phyloP scores from a whole-genome alignment of 2,797 vertebrate species.

The Lagorchestes hirsutus region DNA sequence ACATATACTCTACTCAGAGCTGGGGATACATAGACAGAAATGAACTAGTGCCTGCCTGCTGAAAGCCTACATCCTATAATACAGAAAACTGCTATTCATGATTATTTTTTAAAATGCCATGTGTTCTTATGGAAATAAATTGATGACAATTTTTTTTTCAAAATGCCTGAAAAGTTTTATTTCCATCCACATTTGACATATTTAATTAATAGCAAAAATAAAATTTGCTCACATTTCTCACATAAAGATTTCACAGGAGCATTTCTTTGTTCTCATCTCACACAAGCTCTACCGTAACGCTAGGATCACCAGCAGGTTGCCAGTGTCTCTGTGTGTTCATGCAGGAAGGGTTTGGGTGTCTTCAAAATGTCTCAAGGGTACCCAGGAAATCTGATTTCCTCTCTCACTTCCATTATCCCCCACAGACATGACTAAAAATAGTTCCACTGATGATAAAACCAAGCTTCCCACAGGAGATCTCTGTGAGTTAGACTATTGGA shows the following conservation, averaged over 20 bases:
- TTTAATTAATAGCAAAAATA: constrained; percentile 63
- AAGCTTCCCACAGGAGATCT: background rate
- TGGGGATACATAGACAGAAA: background rate
- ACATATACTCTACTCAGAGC: background rate
- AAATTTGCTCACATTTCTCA: constrained; percentile 23
- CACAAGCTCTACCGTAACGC: background rate
- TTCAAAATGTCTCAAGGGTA: background rate
- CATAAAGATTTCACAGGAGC: constrained; percentile 5
- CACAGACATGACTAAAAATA: accelerated
- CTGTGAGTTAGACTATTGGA: background rate
- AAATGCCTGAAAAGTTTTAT: constrained; percentile 63
- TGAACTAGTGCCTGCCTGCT: background rate
- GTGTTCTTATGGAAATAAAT: background rate
- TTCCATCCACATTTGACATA: constrained; percentile 65
- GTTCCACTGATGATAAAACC: background rate
- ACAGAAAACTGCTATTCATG: background rate
- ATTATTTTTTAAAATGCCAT: background rate
- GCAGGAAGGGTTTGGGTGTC: background rate
- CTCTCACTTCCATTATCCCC: background rate
- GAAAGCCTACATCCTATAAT: background rate
- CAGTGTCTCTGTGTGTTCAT: background rate
- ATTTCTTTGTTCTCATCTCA: constrained; percentile 29
- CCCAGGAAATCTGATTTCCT: background rate
- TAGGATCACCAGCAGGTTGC: background rate
- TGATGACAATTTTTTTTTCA: background rate